Base-by-base conservation (phyloP, 2,113 vertebrate genomes). In the Tretioscincus oriximinensis region DNA sequence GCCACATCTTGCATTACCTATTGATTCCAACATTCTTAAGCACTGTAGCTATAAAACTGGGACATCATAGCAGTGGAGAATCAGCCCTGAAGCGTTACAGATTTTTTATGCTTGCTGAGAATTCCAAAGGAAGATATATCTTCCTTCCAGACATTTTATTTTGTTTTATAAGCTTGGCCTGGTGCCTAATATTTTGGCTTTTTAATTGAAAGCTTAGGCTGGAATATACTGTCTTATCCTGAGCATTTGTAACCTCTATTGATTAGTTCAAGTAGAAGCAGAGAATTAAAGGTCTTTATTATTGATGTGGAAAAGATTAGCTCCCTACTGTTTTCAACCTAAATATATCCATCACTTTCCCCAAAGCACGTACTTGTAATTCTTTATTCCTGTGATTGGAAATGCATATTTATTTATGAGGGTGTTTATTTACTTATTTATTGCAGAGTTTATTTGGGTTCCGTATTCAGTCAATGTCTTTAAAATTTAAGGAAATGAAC, bases 211-310 rank as follows among this genome's bases (percentile, higher is more conserved):
- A 90, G 81, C 61, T 73, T 81, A 49, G 76, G 76, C 54, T 86
- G 77, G 66, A 87, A 90, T 81, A 86, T 81, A 92, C 91, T 86
- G 82, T 79, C 88, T 90, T 85, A 84, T 71, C 84, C 3, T 4
- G 83, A 89, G 86, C 85, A 85, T 88, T 92, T 94, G 84, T 90
- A 92, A 94, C 88, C 79, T 91, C 86, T 88, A 92, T 86, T 80
- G 78, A 89, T 91, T 66, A 3, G 2, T 72, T 88, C 85, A 90
- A 89, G 90, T 92, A 88, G 88, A 90, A 90, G 88, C 84, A 89
- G 77, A 9, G 1, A 89, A 87, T 88, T 82, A 90, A 91, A 90
- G 67, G 41, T 88, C 81, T 90, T 91, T 83, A 73, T 93, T 87
- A 88, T 84, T 91, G 87, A 91, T 83, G 79, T 80, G 75, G 78